Percentiles rank a stretch among this genome's conserved stretches.
phyloP scores from a whole-genome alignment of 1,140 invertebrate species.

The Bacillus rossius region DNA sequence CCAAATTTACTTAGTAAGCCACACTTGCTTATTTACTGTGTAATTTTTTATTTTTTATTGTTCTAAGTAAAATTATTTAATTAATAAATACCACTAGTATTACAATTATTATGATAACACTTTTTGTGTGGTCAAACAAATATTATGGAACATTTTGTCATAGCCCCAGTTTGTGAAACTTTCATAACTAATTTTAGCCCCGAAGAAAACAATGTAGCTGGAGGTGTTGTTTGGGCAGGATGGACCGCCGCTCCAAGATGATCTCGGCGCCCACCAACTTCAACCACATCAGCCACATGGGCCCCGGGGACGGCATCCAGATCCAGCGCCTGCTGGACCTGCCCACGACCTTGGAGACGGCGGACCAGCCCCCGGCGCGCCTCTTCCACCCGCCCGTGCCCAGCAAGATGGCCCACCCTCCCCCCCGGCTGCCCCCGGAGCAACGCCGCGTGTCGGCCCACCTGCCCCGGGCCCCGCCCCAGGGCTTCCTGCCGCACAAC shows the following conservation, averaged over 20 bases:
- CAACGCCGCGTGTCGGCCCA: constrained; percentile 22
- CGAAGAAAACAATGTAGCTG: too few species aligned
- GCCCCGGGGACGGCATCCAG: constrained; percentile 92
- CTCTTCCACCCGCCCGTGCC: constrained; percentile 11
- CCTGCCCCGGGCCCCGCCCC: constrained; percentile 24
- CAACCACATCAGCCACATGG: constrained; percentile 98
- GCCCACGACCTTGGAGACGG: constrained; percentile 77
- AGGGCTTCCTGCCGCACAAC: constrained; percentile 30
- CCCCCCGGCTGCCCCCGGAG: constrained; percentile 30
- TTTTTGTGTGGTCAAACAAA: too few species aligned
- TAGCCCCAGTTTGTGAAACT: too few species aligned
- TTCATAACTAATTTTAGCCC: too few species aligned
- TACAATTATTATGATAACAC: too few species aligned
- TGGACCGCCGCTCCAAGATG: constrained; percentile 85
- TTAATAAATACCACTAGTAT: too few species aligned
- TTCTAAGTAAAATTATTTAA: too few species aligned
- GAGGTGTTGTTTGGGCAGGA: too few species aligned
- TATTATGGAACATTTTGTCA: too few species aligned
- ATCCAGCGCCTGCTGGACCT: constrained; percentile 89
- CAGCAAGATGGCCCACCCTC: constrained; percentile 26
- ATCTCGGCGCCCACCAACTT: constrained; percentile 98
- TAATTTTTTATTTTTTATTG: too few species aligned
- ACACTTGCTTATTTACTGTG: too few species aligned
- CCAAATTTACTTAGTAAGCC: too few species aligned
- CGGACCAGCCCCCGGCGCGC: constrained; percentile 48